A percentile compares a stretch with the other conserved stretches of the same genome.
These are phyloP conservation scores for Pyrgilauda ruficollis DNA, from an alignment of 2,113 vertebrate genomes.

Conservation along the genomic window DNA sequence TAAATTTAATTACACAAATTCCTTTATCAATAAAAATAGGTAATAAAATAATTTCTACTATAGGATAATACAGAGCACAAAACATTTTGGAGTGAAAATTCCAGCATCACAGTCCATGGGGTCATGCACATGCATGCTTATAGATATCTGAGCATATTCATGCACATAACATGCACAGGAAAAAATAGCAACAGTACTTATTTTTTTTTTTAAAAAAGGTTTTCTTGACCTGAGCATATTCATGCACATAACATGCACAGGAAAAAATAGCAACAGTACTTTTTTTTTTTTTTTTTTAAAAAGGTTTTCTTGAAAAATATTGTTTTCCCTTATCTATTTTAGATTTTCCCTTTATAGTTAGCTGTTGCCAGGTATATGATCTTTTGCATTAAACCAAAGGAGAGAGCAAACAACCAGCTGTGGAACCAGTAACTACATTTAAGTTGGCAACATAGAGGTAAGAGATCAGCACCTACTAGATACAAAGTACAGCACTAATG, in stretches of 20 bases:
- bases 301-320: background rate
- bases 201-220: background rate
- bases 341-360: conserved; percentile 1
- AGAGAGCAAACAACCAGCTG: background rate
- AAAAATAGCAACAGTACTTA: conserved; percentile 51
- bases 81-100: conserved; percentile 59
- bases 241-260: conserved; percentile 63
- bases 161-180: conserved; percentile 54
- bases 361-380: background rate
- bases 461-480: background rate
- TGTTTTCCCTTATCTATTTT: background rate
- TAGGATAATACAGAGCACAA: conserved; percentile 55
- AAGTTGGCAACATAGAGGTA: background rate
- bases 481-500: background rate
- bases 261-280: conserved; percentile 53
- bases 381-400: background rate
- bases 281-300: background rate
- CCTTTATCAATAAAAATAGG: background rate
- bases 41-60: conserved; percentile 53
- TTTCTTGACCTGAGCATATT: conserved; percentile 11
- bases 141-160: conserved; percentile 48
- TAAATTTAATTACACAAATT: background rate
- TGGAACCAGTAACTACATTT: background rate
- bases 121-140: conserved; percentile 75
- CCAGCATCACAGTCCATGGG: conserved; percentile 37